Percentiles rank a stretch among this genome's conserved stretches.
phyloP scores from a whole-genome alignment of 1,140 invertebrate genomes.

The Heliconius himera region DNA sequence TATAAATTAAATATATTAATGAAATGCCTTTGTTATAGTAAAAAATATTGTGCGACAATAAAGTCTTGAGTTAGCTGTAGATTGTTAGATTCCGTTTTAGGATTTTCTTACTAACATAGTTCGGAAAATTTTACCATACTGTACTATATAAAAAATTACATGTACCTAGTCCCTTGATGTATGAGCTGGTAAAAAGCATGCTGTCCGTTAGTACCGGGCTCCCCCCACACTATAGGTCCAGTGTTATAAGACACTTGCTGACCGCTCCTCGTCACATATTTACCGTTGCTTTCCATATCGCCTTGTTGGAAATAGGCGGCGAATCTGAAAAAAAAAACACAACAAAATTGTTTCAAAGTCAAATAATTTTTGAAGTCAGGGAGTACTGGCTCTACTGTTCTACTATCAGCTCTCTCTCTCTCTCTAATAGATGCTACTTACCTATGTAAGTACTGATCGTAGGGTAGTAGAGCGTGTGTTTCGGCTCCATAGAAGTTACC shows the following conservation, averaged over 20 bases:
- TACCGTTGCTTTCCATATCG: slow-evolving; percentile 99
- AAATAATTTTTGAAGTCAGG: too few relatives aligned
- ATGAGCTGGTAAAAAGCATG: slow-evolving; percentile 99
- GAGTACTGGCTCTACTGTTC: too few relatives aligned
- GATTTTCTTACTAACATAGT: too few relatives aligned
- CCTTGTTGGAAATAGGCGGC: slow-evolving; percentile 99
- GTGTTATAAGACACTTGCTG: slow-evolving; percentile 90
- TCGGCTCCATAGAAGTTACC: slow-evolving; percentile 97
- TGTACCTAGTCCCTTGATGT: slow-evolving; percentile 88
- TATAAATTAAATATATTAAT: too few relatives aligned
- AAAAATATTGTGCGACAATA: too few relatives aligned
- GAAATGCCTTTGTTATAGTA: too few relatives aligned
- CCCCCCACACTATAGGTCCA: slow-evolving; percentile 97
- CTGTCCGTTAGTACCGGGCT: slow-evolving; percentile 99
- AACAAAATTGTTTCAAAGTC: neutral
- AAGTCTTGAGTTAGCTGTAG: too few relatives aligned
- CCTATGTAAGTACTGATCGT: slow-evolving; percentile 98
- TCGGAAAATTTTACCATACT: too few relatives aligned
- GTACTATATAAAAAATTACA: too few relatives aligned
- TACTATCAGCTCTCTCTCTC: neutral
- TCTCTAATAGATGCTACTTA: slow-evolving; percentile 28
- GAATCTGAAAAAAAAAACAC: slow-evolving; percentile 85
- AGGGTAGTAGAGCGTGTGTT: slow-evolving; percentile 97
- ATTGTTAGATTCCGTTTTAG: too few relatives aligned
- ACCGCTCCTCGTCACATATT: slow-evolving; percentile 93